Evolutionary conservation across 2,888 invertebrate genomes (phyloP).

Genomic region (Noctua fimbriata): DNA sequence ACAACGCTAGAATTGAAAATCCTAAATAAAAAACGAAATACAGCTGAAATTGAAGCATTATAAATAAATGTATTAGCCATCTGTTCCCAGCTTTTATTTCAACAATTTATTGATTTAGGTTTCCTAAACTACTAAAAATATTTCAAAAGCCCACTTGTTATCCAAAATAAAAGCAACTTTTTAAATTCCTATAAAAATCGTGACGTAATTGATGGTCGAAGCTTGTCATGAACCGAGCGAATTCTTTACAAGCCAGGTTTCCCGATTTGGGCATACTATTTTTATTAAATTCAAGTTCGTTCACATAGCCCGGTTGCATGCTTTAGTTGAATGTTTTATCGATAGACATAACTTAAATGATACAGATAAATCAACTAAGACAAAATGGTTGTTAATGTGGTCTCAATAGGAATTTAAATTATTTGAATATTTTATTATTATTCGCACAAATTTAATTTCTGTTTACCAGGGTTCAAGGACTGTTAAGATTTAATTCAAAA

Average conservation of each 20-base stretch:
- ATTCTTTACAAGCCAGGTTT: slow-evolving; percentile 58
- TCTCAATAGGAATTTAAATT: neutral
- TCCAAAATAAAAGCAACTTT: slow-evolving; percentile 22
- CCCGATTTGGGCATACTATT: slow-evolving; percentile 63
- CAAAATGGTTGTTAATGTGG: neutral
- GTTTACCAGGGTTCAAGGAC: neutral
- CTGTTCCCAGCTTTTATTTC: neutral
- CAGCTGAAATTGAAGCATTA: neutral
- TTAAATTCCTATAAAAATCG: slow-evolving; percentile 36
- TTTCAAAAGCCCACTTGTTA: slow-evolving; percentile 17
- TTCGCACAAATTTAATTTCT: neutral
- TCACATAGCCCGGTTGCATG: slow-evolving; percentile 54
- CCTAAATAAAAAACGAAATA: neutral
- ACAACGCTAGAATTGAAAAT: neutral
- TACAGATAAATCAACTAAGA: neutral
- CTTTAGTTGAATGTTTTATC: slow-evolving; percentile 5
- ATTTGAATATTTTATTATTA: neutral
- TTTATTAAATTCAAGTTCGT: slow-evolving; percentile 59
- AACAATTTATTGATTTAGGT: neutral
- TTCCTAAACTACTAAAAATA: neutral
- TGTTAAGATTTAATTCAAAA: neutral
- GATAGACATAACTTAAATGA: neutral
- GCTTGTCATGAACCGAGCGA: slow-evolving; percentile 52
- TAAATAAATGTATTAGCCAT: neutral
- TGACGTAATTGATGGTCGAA: slow-evolving; percentile 51